Base-by-base conservation (phyloP, 2,113 vertebrate species). In the Onychorhynchus coronatus region DNA sequence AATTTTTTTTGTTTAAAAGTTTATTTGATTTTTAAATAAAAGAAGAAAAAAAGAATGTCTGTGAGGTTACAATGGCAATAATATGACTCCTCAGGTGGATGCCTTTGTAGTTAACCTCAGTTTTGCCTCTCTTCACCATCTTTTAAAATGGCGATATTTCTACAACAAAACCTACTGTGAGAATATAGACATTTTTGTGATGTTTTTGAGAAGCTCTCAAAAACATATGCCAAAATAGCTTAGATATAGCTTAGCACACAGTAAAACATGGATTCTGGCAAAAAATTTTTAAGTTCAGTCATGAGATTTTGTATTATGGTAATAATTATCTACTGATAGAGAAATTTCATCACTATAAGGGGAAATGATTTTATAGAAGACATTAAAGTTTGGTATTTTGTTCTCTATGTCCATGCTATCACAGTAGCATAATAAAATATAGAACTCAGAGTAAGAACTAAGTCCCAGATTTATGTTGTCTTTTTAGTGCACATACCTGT, bases 31-130 rank as follows among this genome's bases (percentile, higher is more conserved):
- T 87, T 50, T 73, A 56, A 59, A 77, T 73, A 61, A 83, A 88
- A 80, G 3, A 7, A 73, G 12, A 14, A 15, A 46, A 23, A 47
- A 62, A 31, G 2, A 23, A 31, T 0, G 0, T 8, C 17, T 5
- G 2, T 67, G 17, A 23, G 35, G 22, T 62, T 88, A 35, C 2
- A 42, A 21, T 50, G 35, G 12, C 25, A 93, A 55, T 17, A 59
- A 3, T 27, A 23, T 35, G 16, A 61, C 76, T 73, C 9, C 21
- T 23, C 6, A 7, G 11, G 58, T 42, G 50, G 31, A 53, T 59
- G 33, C 8, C 7, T 27, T 91, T 31, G 52, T 50, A 56, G 18
- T 50, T 87, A 88, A 66, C 55, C 27, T 76, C 12, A 52, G 28
- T 77, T 59, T 91, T 92, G 5, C 37, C 6, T 58, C 50, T 66